Evolutionary conservation across 2,888 invertebrate genomes (phyloP).

Genomic region (Acronicta psi): DNA sequence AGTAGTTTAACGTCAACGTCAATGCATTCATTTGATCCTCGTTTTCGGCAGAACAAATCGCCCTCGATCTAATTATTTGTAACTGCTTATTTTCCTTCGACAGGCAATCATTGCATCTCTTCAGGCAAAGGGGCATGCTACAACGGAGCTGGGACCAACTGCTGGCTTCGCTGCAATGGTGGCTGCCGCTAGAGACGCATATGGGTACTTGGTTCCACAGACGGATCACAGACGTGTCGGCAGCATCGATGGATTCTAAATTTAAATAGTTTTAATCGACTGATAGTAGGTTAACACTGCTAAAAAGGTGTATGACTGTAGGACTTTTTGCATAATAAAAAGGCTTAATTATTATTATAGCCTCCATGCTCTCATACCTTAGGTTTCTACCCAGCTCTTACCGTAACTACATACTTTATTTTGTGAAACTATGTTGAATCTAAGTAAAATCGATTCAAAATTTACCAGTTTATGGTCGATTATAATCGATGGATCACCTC

Average conservation of each 20-base stretch:
- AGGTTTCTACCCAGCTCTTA: conserved; percentile 4
- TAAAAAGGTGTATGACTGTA: conserved; percentile 8
- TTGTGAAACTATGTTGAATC: background rate
- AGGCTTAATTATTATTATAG: conserved; percentile 6
- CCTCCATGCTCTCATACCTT: background rate
- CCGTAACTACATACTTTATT: background rate
- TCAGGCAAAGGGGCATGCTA: conserved; percentile 84
- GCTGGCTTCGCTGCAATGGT: conserved; percentile 91
- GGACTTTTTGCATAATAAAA: conserved; percentile 8
- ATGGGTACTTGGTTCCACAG: conserved; percentile 72
- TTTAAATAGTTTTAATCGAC: conserved; percentile 38
- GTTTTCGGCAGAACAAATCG: background rate
- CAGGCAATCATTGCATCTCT: conserved; percentile 84
- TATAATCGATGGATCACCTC: conserved; percentile 1
- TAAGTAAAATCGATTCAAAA: conserved; percentile 10
- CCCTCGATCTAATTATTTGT: background rate
- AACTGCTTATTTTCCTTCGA: conserved; percentile 40
- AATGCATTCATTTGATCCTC: no score
- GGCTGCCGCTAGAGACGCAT: conserved; percentile 82
- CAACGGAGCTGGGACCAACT: conserved; percentile 77
- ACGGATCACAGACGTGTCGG: conserved; percentile 86
- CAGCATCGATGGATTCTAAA: conserved; percentile 83
- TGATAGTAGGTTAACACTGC: conserved; percentile 16
- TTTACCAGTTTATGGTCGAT: conserved; percentile 5
- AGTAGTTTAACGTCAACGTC: no score